Conservation (phyloP, 2,797 vertebrate species). For the Pantherophis alleghaniensis region DNA sequence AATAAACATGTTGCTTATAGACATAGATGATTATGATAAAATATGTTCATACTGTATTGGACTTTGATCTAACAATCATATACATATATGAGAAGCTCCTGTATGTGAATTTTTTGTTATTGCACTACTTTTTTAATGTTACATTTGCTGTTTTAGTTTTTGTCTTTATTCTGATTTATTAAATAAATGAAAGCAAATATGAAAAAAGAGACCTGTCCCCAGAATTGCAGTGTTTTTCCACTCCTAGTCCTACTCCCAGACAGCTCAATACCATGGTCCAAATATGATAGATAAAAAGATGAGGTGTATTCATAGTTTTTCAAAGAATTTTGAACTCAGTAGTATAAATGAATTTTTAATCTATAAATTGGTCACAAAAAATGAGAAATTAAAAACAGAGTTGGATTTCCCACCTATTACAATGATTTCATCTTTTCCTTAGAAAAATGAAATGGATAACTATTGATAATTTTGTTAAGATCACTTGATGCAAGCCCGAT, state of each 20-base stretch:
- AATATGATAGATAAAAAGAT: not conserved
- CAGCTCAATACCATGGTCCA: not conserved
- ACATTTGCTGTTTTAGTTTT: not conserved
- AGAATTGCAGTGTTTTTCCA: not conserved
- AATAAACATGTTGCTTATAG: not conserved
- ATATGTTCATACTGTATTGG: not conserved
- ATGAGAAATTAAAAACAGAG: not conserved
- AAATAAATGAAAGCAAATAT: not conserved
- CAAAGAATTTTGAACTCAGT: not conserved
- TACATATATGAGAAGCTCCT: not conserved
- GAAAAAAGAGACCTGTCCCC: not conserved
- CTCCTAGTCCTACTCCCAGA: not conserved
- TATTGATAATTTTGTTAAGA: not conserved
- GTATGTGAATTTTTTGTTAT: not conserved
- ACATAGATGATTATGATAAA: not conserved
- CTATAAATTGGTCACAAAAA: not conserved
- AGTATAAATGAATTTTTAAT: not conserved
- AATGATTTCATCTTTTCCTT: not conserved
- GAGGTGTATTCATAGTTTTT: not conserved
- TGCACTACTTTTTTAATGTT: not conserved
- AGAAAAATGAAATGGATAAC: not conserved
- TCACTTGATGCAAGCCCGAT: not conserved
- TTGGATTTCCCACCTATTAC: not conserved
- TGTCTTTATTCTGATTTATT: not conserved
- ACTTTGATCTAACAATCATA: not conserved